phyloP scores from a whole-genome alignment of 2,113 vertebrate genomes.

The Corythaeola cristata region DNA sequence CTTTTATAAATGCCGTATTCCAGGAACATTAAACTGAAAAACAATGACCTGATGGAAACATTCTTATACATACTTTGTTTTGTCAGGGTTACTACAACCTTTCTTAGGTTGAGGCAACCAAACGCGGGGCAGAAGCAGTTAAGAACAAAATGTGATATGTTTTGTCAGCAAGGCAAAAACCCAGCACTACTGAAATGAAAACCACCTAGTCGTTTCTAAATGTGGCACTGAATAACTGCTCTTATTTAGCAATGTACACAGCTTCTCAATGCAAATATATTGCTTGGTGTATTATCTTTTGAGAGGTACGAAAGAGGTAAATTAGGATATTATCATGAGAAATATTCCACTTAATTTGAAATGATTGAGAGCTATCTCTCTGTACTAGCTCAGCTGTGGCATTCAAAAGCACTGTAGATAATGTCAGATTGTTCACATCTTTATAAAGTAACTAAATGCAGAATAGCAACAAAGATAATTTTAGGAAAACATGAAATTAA shows the following conservation, averaged over 20 bases:
- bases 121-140: not conserved
- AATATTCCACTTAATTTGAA: constrained; percentile 60
- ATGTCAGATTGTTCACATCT: constrained; percentile 26
- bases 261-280: constrained; percentile 13
- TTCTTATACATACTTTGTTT: not conserved
- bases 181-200: not conserved
- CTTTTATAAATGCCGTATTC: not conserved
- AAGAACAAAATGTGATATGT: not conserved
- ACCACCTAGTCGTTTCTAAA: not conserved
- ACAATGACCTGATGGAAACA: not conserved
- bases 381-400: constrained; percentile 21
- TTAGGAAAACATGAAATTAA: constrained; percentile 61
- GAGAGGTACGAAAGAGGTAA: constrained; percentile 34
- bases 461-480: constrained; percentile 51
- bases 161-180: not conserved
- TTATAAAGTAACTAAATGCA: constrained; percentile 33
- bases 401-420: constrained; percentile 26
- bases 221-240: not conserved
- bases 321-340: constrained; percentile 60
- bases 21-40: not conserved
- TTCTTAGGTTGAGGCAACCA: not conserved
- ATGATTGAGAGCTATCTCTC: constrained; percentile 29
- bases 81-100: not conserved
- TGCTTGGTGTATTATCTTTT: constrained; percentile 49
- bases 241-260: not conserved